Conservation (phyloP, 2,113 vertebrate genomes). For the Lagenorhynchus albirostris region DNA sequence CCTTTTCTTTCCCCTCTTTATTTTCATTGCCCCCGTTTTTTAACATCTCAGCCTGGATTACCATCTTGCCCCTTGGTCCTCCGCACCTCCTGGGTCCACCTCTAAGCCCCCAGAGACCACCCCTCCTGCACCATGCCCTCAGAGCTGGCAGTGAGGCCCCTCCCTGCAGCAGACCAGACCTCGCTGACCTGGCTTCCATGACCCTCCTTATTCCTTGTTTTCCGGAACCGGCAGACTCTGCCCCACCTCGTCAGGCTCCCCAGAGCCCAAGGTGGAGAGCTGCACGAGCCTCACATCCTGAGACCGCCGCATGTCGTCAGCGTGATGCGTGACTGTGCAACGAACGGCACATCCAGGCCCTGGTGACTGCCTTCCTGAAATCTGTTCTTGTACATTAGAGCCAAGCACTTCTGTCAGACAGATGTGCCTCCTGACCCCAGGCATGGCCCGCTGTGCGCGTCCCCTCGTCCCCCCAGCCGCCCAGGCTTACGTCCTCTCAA, state of each 20-base stretch:
- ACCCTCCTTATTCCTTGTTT: not conserved
- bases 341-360: not conserved
- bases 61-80: too few relatives aligned
- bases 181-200: not conserved
- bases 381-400: not conserved
- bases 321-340: not conserved
- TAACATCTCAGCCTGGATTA: not conserved
- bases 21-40: too few relatives aligned
- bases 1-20: not conserved
- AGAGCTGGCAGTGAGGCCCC: not conserved
- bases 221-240: not conserved
- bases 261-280: not conserved
- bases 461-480: not conserved
- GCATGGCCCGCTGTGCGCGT: not conserved
- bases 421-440: not conserved
- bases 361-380: not conserved
- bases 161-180: not conserved
- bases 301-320: fast-evolving
- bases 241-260: not conserved
- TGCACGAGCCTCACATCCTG: not conserved
- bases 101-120: not conserved
- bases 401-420: not conserved
- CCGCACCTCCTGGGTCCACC: not conserved
- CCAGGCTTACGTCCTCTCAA: not conserved
- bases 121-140: too few relatives aligned